phyloP scores from a whole-genome alignment of 1,140 invertebrate genomes.

The Dolichoris vasculosae region DNA sequence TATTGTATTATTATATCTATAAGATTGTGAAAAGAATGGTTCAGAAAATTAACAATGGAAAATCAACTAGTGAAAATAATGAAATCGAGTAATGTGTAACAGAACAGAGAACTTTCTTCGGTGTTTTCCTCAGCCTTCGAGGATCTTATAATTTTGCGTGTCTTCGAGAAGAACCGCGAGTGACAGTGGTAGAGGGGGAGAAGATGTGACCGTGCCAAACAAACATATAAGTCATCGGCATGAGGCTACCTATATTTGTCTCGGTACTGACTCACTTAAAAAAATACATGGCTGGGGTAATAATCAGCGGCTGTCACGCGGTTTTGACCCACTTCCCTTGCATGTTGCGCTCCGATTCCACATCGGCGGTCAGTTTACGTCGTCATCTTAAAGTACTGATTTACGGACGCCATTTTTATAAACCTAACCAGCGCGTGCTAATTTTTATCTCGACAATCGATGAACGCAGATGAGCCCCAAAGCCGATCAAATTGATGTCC shows the following conservation, averaged over 20 bases:
- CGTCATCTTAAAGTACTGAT: neutral
- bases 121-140: neutral
- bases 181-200: no score
- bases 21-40: no score
- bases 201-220: neutral
- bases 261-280: slow-evolving; percentile 12
- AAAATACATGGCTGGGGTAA: neutral
- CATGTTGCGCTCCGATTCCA: neutral
- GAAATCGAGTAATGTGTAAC: no score
- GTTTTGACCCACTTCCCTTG: slow-evolving; percentile 35
- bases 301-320: neutral
- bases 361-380: no score
- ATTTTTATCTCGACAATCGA: neutral
- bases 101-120: no score
- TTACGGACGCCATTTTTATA: neutral
- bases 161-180: neutral
- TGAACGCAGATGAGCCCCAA: neutral
- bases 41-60: no score
- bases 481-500: neutral
- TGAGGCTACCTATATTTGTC: slow-evolving; percentile 18
- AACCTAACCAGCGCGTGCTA: neutral
- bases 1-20: no score
- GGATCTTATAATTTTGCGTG: neutral
- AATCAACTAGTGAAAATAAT: no score
- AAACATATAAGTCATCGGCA: neutral